Percentiles rank a stretch among this genome's conserved stretches.
Conservation (phyloP, 2,888 invertebrate genomes). For the Beris chalybata region DNA sequence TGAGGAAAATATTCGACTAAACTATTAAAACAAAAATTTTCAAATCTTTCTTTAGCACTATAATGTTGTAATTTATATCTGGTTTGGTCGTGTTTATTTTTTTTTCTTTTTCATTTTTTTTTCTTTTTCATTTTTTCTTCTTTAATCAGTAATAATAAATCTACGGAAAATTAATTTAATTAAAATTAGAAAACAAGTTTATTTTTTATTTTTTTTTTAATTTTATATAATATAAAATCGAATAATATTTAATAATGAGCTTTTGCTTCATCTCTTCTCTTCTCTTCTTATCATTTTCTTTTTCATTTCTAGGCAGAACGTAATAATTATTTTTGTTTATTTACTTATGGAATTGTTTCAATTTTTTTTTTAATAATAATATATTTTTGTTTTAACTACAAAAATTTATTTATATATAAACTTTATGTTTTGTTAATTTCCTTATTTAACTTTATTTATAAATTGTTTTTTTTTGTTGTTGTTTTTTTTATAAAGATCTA, state of each 20-base stretch:
- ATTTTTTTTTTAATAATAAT: constrained; percentile 18
- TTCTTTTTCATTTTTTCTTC: too few relatives aligned
- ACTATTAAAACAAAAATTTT: too few relatives aligned
- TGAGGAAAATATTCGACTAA: too few relatives aligned
- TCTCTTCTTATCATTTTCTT: constrained; percentile 1
- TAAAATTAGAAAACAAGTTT: constrained; percentile 3
- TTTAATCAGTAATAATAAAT: too few relatives aligned
- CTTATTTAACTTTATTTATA: constrained; percentile 12
- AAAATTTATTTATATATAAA: constrained; percentile 22
- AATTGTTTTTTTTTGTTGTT: constrained; percentile 7
- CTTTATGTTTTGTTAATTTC: constrained; percentile 2
- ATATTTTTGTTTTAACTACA: constrained; percentile 27
- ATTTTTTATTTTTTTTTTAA: constrained; percentile 13
- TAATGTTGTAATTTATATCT: too few relatives aligned
- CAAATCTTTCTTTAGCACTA: too few relatives aligned
- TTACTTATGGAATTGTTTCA: neutral
- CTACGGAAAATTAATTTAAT: too few relatives aligned
- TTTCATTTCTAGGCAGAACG: constrained; percentile 23
- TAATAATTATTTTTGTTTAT: neutral
- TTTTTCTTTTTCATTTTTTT: too few relatives aligned
- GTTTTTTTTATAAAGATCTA: constrained; percentile 13
- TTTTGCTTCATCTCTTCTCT: constrained; percentile 8
- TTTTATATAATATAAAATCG: constrained; percentile 29
- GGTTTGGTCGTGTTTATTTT: too few relatives aligned
- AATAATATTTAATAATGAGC: constrained; percentile 26